phyloP scores from a whole-genome alignment of 2,113 vertebrate genomes.

The Nipponia nippon region DNA sequence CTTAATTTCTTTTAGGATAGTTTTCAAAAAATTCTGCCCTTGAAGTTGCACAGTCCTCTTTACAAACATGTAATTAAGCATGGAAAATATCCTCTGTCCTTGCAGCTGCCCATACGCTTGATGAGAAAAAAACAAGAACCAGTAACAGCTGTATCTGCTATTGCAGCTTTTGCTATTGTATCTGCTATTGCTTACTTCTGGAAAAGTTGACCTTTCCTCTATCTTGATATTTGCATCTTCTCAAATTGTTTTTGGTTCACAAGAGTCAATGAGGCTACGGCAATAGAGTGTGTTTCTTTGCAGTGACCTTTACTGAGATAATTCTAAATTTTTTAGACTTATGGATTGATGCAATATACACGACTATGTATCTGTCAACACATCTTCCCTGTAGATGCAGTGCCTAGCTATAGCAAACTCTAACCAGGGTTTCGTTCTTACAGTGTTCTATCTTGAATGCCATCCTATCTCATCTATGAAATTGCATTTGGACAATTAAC shows the following conservation, averaged over 20 bases:
- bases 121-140: accelerated
- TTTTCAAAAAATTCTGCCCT: background rate
- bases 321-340: background rate
- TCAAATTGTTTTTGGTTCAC: background rate
- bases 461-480: background rate
- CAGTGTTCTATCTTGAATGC: background rate
- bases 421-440: background rate
- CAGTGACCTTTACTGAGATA: background rate
- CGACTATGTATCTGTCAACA: background rate
- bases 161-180: background rate
- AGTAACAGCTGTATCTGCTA: background rate
- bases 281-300: background rate
- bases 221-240: background rate
- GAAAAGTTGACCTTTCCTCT: background rate
- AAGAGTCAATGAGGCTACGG: background rate
- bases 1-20: background rate
- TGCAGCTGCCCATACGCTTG: background rate
- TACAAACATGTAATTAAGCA: background rate
- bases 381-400: background rate
- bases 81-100: background rate
- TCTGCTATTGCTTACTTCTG: background rate
- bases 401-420: background rate
- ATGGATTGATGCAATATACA: background rate
- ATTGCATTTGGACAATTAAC: background rate
- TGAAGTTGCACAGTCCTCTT: background rate